A percentile compares a stretch with the other conserved stretches of the same genome.
phyloP scores from a whole-genome alignment of 2,797 vertebrate genomes.

The Anabas testudineus region DNA sequence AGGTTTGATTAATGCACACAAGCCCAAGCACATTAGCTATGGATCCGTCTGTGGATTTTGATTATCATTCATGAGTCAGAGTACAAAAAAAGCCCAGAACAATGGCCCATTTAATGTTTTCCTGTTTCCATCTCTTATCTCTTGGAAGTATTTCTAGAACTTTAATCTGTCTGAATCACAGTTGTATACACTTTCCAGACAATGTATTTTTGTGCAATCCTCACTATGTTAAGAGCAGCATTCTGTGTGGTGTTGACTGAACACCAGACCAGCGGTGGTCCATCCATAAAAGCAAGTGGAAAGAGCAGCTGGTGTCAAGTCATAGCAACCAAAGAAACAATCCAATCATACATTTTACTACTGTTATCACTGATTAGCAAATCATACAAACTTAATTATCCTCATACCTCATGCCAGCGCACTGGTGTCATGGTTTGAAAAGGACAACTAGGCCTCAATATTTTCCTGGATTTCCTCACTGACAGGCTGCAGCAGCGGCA shows the following conservation, averaged over 20 bases:
- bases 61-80: neutral
- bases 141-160: neutral
- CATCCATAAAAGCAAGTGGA: no score
- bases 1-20: slow-evolving; percentile 1
- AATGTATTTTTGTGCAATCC: neutral
- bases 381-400: no score
- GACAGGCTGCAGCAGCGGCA: no score
- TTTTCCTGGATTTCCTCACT: no score
- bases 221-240: neutral
- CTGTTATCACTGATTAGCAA: no score
- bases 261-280: no score
- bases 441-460: no score
- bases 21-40: neutral
- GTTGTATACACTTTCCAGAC: neutral
- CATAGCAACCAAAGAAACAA: no score
- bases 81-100: neutral
- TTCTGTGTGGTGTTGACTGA: neutral
- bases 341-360: no score
- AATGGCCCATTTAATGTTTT: neutral
- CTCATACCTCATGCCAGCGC: no score
- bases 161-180: neutral
- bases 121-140: neutral
- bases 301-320: no score
- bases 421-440: no score
- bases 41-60: neutral